Evolutionary conservation across 2,888 invertebrate genomes (phyloP).

Genomic region (Girardia tigrina): DNA sequence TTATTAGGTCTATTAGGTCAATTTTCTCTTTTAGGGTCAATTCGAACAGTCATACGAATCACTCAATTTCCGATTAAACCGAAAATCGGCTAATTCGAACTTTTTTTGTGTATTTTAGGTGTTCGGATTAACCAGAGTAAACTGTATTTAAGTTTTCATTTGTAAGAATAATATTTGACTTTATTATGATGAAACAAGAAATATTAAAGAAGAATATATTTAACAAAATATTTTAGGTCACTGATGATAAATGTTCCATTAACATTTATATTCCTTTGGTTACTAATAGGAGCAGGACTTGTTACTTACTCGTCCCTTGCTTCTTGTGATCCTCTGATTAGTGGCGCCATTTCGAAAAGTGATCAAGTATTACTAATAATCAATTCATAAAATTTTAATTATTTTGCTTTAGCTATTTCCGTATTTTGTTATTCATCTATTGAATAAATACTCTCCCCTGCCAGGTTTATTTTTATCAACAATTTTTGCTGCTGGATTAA

Average conservation of each 20-base stretch:
- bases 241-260: constrained; percentile 40
- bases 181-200: not conserved
- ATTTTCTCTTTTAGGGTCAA: too few relatives aligned
- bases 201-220: not conserved
- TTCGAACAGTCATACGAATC: too few relatives aligned
- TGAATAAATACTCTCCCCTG: constrained; percentile 41
- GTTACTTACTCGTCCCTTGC: constrained; percentile 43
- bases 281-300: constrained; percentile 41
- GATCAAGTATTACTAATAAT: constrained; percentile 35
- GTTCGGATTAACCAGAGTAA: too few relatives aligned
- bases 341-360: constrained; percentile 39
- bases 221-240: constrained; percentile 39
- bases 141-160: too few relatives aligned
- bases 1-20: too few relatives aligned
- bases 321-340: constrained; percentile 41
- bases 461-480: constrained; percentile 43
- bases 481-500: constrained; percentile 42
- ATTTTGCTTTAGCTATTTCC: constrained; percentile 40
- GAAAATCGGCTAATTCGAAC: too few relatives aligned
- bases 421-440: constrained; percentile 42
- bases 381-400: not conserved
- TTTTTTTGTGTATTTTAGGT: too few relatives aligned
- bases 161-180: not conserved
- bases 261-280: constrained; percentile 40
- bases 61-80: too few relatives aligned